Base-by-base conservation (phyloP, 2,888 invertebrate species). In the Lypha dubia region DNA sequence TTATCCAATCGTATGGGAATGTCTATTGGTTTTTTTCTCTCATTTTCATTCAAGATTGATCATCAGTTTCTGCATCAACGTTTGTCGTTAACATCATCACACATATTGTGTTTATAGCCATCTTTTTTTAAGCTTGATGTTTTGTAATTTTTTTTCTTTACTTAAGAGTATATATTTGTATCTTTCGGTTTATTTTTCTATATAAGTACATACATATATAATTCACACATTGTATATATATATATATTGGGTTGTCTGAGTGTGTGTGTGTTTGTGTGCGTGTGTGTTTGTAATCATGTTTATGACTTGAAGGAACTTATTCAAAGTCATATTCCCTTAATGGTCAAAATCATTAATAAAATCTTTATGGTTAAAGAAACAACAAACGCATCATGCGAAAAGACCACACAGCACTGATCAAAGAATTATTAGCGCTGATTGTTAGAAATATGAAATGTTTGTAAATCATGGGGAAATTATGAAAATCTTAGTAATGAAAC, bases 261-360 rank as follows among this genome's bases (percentile, higher is more conserved):
- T n/a, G n/a, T n/a, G n/a, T n/a, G n/a, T 51, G 3, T 28, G 44
- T 28, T 7, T 32, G 17, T 41, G 5, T 7, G 2, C 9, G 38
- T 20, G 49, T 49, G 17, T 44, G 28, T 20, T 3, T 46, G 56
- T 46, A 24, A 49, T 82, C 46, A 65, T 22, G 62, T 75, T 62
- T 68, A 38, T 75, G 80, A 35, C 60, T 68, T 67, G 28, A 58
- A 56, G 67, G 44, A 62, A 81, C 60, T 44, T 56, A 44, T 56
- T 41, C 75, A 70, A 41, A 76, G 75, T 82, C 24, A 82, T 82
- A 76, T 82, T 82, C 63, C 63, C 81, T 63, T 76, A 82, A 76
- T 82, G 81, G 41, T 76, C 20, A 63, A 82, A 76, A 49, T 41
- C 63, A 82, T 82, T 82, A 82, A 71, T 70, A 63, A 70, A 63